Conservation (phyloP, 1,140 invertebrate genomes). For the Gerris buenoi region DNA sequence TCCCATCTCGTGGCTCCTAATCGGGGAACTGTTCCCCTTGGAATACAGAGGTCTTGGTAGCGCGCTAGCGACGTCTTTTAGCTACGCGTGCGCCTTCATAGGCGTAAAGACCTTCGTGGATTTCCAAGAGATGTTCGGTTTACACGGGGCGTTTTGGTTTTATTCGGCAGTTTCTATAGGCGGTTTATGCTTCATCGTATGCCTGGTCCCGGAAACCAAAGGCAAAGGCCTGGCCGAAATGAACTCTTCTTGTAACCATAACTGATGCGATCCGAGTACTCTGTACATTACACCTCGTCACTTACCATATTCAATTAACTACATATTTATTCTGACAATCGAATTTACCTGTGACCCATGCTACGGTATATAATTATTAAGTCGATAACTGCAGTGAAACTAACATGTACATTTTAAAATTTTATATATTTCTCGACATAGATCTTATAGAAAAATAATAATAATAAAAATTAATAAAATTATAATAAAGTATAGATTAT, state of each 20-base stretch:
- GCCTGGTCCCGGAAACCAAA: conserved; percentile 80
- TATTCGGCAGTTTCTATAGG: conserved; percentile 69
- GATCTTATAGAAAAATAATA: background rate
- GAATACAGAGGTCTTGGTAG: conserved; percentile 69
- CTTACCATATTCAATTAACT: background rate
- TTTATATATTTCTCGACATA: background rate
- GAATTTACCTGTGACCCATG: background rate
- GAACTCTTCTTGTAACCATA: conserved; percentile 20
- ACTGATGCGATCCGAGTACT: too few relatives aligned
- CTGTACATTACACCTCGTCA: too few relatives aligned
- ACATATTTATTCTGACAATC: background rate
- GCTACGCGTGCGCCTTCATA: conserved; percentile 73
- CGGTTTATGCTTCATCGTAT: conserved; percentile 66
- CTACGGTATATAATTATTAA: background rate
- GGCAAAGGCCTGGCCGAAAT: conserved; percentile 77
- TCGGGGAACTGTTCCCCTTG: conserved; percentile 73
- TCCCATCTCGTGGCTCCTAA: conserved; percentile 73
- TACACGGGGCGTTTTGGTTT: conserved; percentile 74
- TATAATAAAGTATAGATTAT: background rate
- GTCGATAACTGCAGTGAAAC: background rate
- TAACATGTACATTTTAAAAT: background rate
- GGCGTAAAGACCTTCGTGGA: conserved; percentile 77
- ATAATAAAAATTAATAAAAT: background rate
- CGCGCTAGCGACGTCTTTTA: conserved; percentile 67
- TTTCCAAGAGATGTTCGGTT: conserved; percentile 53